Base-by-base conservation (phyloP, 2,888 invertebrate species). In the Sturmia bella region DNA sequence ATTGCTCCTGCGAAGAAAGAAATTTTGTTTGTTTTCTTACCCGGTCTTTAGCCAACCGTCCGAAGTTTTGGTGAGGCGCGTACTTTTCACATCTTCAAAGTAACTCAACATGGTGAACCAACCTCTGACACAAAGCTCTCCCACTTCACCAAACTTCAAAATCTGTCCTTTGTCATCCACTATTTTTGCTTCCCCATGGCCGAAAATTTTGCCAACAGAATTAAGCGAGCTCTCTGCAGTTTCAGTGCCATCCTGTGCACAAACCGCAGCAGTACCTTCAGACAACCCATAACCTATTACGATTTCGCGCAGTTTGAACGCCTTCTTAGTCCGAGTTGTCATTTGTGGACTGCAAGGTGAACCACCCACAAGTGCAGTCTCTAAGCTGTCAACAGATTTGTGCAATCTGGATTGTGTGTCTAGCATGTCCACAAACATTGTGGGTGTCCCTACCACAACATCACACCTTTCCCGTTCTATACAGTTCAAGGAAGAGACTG, bases 371-470 rank as follows among this genome's bases (percentile, higher is more conserved):
- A 95, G 87, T 0, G 94, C 95, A 15, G 92, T 86, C 76, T 91
- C 89, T 3, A 91, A 84, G 0, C 90, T 89, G 56, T 91, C 90
- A 32, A 93, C 89, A 3, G 91, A 89, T n/a, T 90, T 87, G 4
- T 91, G 89, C 21, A 91, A 80, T 68, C 89, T 87, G 54, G 89
- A 89, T 85, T 92, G 92, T n/a, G 89, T 88, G 57, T 92, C 92
- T 64, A 96, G 87, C 85, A 95, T 91, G 89, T 96, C 96, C 2
- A 95, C 93, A 90, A 94, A 95, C 96, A 96, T 96, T 5, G 96
- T 96, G 1, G 96, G 96, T 0, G 96, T 96, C 32, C 96, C 96
- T 86, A 93, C 93, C 39, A 94, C 87, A 0, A 93, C 89, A 1
- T 93, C 93, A 86, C 96, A 95, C 93, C 93, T 94, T 90, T 96